phyloP scores from a whole-genome alignment of 2,113 vertebrate species.

The Vireo altiloquus region DNA sequence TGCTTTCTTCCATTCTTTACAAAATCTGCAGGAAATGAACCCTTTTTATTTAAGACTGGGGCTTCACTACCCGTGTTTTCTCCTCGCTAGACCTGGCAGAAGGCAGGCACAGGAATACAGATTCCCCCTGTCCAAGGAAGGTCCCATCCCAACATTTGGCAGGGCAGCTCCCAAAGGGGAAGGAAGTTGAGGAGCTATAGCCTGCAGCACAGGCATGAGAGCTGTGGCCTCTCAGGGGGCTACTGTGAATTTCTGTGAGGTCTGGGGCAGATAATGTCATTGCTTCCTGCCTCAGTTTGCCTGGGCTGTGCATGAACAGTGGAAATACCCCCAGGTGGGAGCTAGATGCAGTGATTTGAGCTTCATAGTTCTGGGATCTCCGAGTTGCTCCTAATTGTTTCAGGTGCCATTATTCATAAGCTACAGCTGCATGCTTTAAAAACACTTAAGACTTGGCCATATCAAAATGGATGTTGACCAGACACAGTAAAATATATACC shows the following conservation, averaged over 20 bases:
- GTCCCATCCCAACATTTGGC: rapidly evolving
- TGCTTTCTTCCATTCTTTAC: neutral
- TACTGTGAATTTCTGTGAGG: neutral
- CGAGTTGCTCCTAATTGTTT: neutral
- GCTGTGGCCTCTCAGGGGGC: neutral
- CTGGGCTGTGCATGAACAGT: neutral
- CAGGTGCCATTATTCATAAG: neutral
- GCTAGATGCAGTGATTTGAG: neutral
- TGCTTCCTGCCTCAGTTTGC: neutral
- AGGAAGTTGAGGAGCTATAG: neutral
- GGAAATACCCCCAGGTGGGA: neutral
- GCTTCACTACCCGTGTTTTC: rapidly evolving
- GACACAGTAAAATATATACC: neutral
- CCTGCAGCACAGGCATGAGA: rapidly evolving
- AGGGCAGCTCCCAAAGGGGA: rapidly evolving
- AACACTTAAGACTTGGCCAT: neutral
- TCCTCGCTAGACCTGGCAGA: neutral
- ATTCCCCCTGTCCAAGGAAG: neutral
- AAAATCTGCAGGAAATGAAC: neutral
- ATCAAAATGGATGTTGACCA: slow-evolving; percentile 30
- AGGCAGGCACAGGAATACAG: neutral
- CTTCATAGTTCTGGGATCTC: neutral
- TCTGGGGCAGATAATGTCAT: neutral
- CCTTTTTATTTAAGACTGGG: neutral
- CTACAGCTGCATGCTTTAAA: slow-evolving; percentile 7